Conservation (phyloP, 2,113 vertebrate genomes). For the Mellivora capensis region DNA sequence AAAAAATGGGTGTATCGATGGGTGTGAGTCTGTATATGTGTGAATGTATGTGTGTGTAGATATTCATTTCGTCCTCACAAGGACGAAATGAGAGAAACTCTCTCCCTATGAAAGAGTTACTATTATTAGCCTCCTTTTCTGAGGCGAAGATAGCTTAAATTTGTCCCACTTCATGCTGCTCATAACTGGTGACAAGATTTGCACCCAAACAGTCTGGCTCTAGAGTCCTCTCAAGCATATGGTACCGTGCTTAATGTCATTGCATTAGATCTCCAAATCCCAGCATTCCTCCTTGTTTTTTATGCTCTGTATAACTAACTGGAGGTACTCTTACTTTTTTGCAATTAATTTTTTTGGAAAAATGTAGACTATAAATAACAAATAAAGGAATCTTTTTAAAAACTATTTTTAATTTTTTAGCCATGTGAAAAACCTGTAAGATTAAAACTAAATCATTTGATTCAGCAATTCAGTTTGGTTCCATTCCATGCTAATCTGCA, state of each 20-base stretch:
- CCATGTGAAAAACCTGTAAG: neutral
- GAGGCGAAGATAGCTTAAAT: neutral
- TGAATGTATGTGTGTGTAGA: neutral
- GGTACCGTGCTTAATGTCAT: rapidly evolving
- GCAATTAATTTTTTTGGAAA: neutral
- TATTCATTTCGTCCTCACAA: neutral
- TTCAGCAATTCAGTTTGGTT: neutral
- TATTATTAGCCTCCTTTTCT: neutral
- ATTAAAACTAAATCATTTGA: neutral
- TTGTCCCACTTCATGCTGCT: neutral
- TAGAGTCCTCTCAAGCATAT: neutral
- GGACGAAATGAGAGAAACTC: no score
- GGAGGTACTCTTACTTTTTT: neutral
- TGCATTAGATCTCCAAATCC: neutral
- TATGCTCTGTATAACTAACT: neutral
- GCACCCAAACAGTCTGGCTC: neutral
- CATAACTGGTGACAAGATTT: neutral
- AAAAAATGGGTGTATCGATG: neutral
- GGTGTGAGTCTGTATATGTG: neutral
- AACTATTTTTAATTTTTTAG: neutral
- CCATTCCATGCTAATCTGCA: neutral
- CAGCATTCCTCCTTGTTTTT: neutral
- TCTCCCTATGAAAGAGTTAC: neutral
- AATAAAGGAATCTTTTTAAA: neutral
- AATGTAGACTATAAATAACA: neutral